Base-by-base conservation (phyloP, 1,140 invertebrate species). In the Bombus difficillimus region DNA sequence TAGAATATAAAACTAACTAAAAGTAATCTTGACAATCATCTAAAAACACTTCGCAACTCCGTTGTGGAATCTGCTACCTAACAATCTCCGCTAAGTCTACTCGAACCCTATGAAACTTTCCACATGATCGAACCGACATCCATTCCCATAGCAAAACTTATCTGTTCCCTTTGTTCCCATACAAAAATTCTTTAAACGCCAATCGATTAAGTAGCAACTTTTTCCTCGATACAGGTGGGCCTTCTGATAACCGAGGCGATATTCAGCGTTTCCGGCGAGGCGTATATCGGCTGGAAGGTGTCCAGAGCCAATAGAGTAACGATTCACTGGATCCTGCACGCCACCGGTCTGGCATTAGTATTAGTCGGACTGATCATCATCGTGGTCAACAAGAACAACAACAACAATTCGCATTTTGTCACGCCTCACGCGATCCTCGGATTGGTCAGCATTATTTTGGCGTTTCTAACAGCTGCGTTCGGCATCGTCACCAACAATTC, bases 401-500 rank as follows among this genome's bases (percentile, higher is more conserved):
- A 86, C 5, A 86, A 91, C 6, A 88, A 78, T 13, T 0, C 18
- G 0, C 94, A 95, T 71, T 95, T 95, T 64, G 82, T 9, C 10
- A 90, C 93, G 2, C 78, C 90, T 10, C 95, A 95, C 86, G 81
- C 87, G 5, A 88, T 94, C 6, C 86, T 95, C 1, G 94, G 95
- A 1, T 66, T 95, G 1, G 80, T 81, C 43, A 90, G 93, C 13
- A 92, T 94, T 12, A 88, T 95, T 13, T 18, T 95, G 1, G 76
- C 91, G 2, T 47, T 84, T 1, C 18, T 92, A 0, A 86, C 92
- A 0, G 92, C 92, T 0, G 2, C 72, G 8, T 94, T 93, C 74
- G 95, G 95, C 0, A 86, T 95, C 39, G 47, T 94, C 1, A 91
- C 94, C 0, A 93, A 94, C 62, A 94, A 95, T 84, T 93, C 93